Percentiles rank a stretch among this genome's conserved stretches.
These are phyloP conservation scores for Oreochromis aureus DNA, from an alignment of 2,113 vertebrate species.

Conservation along the genomic window DNA sequence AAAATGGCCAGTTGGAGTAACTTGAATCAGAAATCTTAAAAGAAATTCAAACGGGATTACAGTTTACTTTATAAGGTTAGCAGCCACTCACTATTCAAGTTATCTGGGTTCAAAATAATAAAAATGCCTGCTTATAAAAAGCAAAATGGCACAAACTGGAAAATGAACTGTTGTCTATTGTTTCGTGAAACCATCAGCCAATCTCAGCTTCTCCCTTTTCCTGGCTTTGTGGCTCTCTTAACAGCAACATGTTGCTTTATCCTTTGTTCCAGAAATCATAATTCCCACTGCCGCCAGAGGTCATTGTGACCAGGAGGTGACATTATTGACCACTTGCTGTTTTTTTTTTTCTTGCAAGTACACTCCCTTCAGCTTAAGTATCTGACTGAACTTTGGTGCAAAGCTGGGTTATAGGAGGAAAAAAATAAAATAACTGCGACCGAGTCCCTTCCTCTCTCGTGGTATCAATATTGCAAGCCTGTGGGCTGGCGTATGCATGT, in stretches of 20 bases:
- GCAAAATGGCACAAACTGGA: background rate
- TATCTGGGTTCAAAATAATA: background rate
- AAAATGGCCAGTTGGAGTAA: background rate
- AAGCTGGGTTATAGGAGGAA: background rate
- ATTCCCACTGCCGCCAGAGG: background rate
- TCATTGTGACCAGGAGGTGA: background rate
- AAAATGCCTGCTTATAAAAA: background rate
- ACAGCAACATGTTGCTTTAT: background rate
- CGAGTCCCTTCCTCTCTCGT: background rate
- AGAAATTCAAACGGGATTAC: background rate
- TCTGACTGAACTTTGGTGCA: background rate
- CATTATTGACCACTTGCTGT: background rate
- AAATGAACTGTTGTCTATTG: background rate
- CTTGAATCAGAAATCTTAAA: background rate
- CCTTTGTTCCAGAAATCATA: background rate
- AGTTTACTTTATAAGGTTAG: background rate
- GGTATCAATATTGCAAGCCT: conserved; percentile 64
- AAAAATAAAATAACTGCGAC: background rate
- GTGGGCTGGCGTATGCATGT: conserved; percentile 49
- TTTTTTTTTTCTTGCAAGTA: background rate
- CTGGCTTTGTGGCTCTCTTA: background rate
- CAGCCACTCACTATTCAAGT: background rate
- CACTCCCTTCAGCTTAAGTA: background rate
- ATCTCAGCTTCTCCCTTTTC: background rate
- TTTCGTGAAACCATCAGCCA: background rate